Evolutionary conservation across 2,113 vertebrate genomes (phyloP).

Genomic region (Pseudorectes ferrugineus): DNA sequence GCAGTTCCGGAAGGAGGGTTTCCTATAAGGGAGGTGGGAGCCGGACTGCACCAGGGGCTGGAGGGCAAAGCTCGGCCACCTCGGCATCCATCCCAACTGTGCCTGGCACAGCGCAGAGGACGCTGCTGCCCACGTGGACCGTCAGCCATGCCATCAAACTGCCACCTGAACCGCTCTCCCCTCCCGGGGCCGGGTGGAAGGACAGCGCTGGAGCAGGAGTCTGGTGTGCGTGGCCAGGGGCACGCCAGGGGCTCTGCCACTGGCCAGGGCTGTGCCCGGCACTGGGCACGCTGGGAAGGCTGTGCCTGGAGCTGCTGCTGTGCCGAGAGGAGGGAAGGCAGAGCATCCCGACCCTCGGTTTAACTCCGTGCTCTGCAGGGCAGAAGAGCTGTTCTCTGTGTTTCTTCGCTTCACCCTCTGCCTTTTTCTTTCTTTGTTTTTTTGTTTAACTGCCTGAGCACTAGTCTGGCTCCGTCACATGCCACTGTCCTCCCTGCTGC

Average conservation of each 20-base stretch:
- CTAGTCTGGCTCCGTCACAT: neutral
- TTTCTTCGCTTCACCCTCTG: neutral
- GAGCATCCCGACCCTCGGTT: rapidly evolving
- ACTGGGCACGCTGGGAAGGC: neutral
- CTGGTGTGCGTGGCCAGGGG: neutral
- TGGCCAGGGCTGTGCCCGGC: neutral
- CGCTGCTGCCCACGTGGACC: neutral
- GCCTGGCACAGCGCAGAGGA: neutral
- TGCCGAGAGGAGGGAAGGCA: neutral
- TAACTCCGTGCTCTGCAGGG: neutral
- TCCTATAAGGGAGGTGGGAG: conserved; percentile 78
- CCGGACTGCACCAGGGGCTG: neutral
- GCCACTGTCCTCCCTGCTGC: neutral
- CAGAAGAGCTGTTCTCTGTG: neutral
- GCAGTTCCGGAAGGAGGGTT: conserved; percentile 95
- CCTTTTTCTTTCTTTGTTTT: neutral
- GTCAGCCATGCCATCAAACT: conserved; percentile 1
- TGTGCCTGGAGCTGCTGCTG: conserved; percentile 27
- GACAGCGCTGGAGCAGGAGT: neutral
- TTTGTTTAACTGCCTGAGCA: neutral
- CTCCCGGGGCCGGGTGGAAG: neutral
- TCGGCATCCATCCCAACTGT: neutral
- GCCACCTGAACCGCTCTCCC: neutral
- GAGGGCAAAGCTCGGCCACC: neutral
- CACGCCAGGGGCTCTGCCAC: neutral